phyloP scores from a whole-genome alignment of 2,113 vertebrate genomes.

The Phoenicopterus ruber region DNA sequence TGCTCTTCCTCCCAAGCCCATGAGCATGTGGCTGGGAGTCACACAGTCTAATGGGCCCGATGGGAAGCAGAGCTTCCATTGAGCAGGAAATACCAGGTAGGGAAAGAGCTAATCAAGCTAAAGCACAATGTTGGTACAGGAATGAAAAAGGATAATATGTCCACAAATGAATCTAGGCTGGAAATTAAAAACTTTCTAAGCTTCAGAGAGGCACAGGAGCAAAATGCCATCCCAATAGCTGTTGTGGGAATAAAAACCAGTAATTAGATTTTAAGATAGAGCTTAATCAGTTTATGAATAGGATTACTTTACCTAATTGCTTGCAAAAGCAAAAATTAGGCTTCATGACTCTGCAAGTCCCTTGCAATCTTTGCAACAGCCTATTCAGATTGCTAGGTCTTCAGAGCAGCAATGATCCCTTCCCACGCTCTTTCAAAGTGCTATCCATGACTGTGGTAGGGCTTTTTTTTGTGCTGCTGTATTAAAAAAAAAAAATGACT shows the following conservation, averaged over 20 bases:
- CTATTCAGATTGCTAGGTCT: background rate
- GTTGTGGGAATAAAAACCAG: background rate
- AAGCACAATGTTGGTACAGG: background rate
- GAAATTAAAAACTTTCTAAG: background rate
- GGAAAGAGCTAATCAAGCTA: background rate
- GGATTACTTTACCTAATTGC: background rate
- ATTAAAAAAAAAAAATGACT: background rate
- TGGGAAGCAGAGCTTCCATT: background rate
- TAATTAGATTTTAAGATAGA: background rate
- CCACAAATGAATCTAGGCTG: background rate
- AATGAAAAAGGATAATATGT: background rate
- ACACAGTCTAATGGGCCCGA: background rate
- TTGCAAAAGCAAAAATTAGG: background rate
- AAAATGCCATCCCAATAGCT: background rate
- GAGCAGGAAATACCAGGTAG: background rate
- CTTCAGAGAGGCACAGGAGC: background rate
- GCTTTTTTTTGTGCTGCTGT: background rate
- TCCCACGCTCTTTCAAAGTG: background rate
- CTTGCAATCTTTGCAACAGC: background rate
- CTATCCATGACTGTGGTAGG: rapidly evolving
- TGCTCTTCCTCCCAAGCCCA: background rate
- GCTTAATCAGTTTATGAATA: background rate
- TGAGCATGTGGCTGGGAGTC: rapidly evolving
- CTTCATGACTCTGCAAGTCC: background rate
- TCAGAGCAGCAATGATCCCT: background rate